Conservation (phyloP, 2,113 vertebrate genomes). For the Isichthys henryi region DNA sequence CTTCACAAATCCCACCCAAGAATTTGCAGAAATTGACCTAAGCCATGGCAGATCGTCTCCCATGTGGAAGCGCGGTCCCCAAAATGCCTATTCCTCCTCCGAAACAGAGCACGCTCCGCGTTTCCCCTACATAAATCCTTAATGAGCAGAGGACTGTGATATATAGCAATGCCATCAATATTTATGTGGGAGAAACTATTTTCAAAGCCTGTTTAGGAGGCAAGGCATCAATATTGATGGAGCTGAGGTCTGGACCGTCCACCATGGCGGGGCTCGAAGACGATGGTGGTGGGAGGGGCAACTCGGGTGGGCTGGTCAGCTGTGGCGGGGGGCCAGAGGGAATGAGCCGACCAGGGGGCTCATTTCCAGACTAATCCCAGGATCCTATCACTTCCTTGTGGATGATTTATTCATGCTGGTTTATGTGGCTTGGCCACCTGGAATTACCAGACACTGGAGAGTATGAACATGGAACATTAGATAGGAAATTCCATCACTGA, state of each 20-base stretch:
- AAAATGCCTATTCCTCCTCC: conserved; percentile 34
- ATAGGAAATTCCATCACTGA: not conserved
- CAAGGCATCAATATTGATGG: conserved; percentile 65
- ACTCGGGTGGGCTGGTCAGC: conserved; percentile 39
- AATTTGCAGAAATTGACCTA: not conserved
- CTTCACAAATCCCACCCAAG: not conserved
- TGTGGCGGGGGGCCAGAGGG: conserved; percentile 31
- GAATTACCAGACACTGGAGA: not conserved
- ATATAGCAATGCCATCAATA: conserved; percentile 64
- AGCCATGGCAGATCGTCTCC: not conserved
- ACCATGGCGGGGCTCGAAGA: conserved; percentile 39
- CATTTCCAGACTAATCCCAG: conserved; percentile 5
- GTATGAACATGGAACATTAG: not conserved
- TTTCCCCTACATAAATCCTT: conserved; percentile 57
- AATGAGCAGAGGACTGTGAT: conserved; percentile 51
- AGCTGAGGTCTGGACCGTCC: conserved; percentile 48
- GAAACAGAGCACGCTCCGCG: conserved; percentile 19
- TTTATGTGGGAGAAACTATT: conserved; percentile 62
- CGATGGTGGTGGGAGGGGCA: conserved; percentile 38
- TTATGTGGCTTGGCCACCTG: not conserved
- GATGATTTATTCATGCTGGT: conserved; percentile 12
- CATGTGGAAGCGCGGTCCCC: conserved; percentile 28
- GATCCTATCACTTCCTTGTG: not conserved
- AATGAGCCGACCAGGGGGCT: conserved; percentile 8
- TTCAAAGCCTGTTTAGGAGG: conserved; percentile 53